These are phyloP conservation scores for Hydractinia echinata DNA, from an alignment of 30 jellyfish, hydroid and myxozoan genomes.

Conservation along the genomic window DNA sequence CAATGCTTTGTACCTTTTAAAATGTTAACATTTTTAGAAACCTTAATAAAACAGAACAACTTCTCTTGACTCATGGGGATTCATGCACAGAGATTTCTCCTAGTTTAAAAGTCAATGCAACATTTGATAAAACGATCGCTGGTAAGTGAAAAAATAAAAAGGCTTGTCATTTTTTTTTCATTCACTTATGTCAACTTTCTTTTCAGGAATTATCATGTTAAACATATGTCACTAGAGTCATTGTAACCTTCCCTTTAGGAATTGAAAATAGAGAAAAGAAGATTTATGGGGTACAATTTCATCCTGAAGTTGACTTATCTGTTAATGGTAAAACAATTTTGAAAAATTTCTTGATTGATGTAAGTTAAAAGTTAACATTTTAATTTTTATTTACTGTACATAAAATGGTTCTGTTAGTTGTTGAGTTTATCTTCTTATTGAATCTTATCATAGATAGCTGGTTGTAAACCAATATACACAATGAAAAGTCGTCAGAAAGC, in stretches of 20 bases:
- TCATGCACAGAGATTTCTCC: constrained; percentile 50
- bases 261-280: constrained; percentile 47
- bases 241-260: constrained; percentile 30
- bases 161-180: neutral
- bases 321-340: constrained; percentile 63
- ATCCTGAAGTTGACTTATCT: constrained; percentile 94
- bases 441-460: constrained; percentile 48
- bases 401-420: neutral
- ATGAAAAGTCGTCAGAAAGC: constrained; percentile 54
- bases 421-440: neutral
- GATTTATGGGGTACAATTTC: constrained; percentile 83
- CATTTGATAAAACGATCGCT: constrained; percentile 52
- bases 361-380: neutral
- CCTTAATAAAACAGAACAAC: constrained; percentile 42
- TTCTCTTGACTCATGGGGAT: constrained; percentile 71
- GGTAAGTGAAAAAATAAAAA: constrained; percentile 33
- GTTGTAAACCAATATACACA: constrained; percentile 48
- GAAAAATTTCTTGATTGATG: constrained; percentile 66
- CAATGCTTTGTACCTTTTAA: neutral
- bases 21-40: constrained; percentile 29
- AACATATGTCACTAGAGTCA: neutral
- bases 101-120: constrained; percentile 50
- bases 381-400: no score
- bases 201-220: neutral
- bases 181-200: neutral